Percentiles rank a stretch among this genome's conserved stretches.
phyloP scores from a whole-genome alignment of 2,113 vertebrate genomes.

The Donacobius atricapilla region DNA sequence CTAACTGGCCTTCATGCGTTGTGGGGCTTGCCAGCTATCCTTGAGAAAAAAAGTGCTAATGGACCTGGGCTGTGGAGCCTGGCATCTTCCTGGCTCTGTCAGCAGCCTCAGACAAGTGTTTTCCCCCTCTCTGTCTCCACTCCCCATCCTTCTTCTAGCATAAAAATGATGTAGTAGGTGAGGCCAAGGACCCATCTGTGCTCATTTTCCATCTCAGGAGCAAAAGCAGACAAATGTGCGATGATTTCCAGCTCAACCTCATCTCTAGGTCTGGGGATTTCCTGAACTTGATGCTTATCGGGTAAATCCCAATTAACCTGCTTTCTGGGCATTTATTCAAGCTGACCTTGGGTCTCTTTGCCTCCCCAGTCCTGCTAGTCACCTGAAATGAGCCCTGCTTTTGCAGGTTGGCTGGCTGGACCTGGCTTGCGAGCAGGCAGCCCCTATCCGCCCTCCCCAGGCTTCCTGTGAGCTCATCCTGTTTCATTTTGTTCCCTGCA shows the following conservation, averaged over 20 bases:
- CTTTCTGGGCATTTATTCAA: neutral
- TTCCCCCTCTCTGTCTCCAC: neutral
- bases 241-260: neutral
- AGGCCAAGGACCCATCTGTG: neutral
- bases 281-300: neutral
- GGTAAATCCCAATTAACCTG: neutral
- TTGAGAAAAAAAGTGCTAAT: neutral
- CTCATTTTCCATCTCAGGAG: fast-evolving
- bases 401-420: neutral
- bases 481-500: neutral
- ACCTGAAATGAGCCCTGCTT: neutral
- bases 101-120: neutral
- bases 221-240: neutral
- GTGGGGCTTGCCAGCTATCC: neutral
- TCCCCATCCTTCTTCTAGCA: neutral
- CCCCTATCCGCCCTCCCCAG: neutral
- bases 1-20: neutral
- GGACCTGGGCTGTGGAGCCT: neutral
- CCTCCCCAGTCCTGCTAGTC: fast-evolving
- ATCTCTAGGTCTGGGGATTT: neutral
- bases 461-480: neutral
- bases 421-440: neutral
- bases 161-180: neutral
- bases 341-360: neutral
- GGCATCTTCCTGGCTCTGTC: neutral